These are phyloP conservation scores for Alosa alosa DNA, from an alignment of 2,113 vertebrate genomes.

Conservation along the genomic window DNA sequence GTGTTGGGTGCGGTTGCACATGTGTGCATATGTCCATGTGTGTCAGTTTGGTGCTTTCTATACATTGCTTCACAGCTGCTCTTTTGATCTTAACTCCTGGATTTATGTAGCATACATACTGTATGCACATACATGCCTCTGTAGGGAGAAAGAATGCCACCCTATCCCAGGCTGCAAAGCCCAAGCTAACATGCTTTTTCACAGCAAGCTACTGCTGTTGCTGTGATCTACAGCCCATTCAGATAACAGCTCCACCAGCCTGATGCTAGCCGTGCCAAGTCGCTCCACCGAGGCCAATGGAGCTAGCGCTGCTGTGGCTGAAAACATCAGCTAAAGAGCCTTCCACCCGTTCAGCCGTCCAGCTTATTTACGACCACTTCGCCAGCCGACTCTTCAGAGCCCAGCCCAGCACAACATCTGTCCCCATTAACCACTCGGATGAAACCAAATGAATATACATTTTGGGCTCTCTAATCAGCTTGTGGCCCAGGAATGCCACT, in stretches of 20 bases:
- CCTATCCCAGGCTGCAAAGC: background rate
- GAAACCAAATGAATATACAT: background rate
- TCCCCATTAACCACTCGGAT: background rate
- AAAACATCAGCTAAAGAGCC: background rate
- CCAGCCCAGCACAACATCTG: background rate
- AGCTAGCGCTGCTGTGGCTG: background rate
- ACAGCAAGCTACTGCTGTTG: no score
- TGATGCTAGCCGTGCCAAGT: background rate
- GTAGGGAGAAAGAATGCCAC: background rate
- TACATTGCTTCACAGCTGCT: background rate
- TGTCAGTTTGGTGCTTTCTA: background rate
- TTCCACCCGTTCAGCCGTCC: background rate
- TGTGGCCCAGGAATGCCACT: background rate
- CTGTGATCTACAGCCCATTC: background rate
- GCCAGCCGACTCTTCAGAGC: background rate
- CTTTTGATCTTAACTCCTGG: no score
- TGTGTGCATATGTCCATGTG: background rate
- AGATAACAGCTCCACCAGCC: slow-evolving; percentile 19
- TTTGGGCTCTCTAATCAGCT: background rate
- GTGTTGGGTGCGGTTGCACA: no score
- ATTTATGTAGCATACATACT: background rate
- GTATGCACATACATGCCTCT: background rate
- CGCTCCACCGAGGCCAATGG: background rate
- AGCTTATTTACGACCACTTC: background rate
- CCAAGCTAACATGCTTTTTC: background rate